Percentiles rank a stretch among this genome's conserved stretches.
Conservation (phyloP, 1,140 invertebrate species). For the Latrodectus geometricus region DNA sequence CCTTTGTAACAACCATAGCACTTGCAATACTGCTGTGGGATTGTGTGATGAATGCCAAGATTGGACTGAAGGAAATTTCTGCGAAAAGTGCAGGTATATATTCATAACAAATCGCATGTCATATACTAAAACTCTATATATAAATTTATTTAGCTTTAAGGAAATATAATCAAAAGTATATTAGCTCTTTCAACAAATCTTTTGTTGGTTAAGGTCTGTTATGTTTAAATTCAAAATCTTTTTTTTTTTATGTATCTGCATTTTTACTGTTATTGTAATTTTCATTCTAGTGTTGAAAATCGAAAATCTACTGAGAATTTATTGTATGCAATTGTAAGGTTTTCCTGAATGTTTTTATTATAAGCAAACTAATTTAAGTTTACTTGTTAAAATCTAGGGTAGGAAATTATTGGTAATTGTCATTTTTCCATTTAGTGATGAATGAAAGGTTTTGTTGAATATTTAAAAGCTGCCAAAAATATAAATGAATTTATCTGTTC, state of each 20-base stretch:
- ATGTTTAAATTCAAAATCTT: no score
- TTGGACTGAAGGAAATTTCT: slow-evolving; percentile 86
- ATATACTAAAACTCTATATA: no score
- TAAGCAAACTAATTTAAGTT: not conserved
- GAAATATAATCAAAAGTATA: no score
- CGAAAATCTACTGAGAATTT: not conserved
- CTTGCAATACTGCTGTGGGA: slow-evolving; percentile 81
- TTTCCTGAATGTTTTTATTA: not conserved
- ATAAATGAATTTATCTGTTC: no score
- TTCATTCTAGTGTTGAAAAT: no score
- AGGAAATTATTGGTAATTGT: not conserved
- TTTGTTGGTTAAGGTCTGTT: no score
- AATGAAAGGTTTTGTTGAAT: not conserved
- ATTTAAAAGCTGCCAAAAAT: not conserved
- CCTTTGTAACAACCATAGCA: slow-evolving; percentile 93
- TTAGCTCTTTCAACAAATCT: no score
- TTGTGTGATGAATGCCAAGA: slow-evolving; percentile 91
- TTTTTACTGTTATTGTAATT: no score
- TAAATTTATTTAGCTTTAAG: no score
- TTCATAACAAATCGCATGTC: not conserved
- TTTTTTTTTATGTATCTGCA: no score
- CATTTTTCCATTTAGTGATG: no score
- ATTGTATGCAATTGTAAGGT: not conserved
- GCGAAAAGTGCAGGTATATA: slow-evolving; percentile 79
- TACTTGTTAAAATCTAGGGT: not conserved